Percentiles rank a stretch among this genome's conserved stretches.
These are phyloP conservation scores for Lytechinus pictus DNA, from an alignment of 35 echinoderm and acorn worm species.

Conservation along the genomic window DNA sequence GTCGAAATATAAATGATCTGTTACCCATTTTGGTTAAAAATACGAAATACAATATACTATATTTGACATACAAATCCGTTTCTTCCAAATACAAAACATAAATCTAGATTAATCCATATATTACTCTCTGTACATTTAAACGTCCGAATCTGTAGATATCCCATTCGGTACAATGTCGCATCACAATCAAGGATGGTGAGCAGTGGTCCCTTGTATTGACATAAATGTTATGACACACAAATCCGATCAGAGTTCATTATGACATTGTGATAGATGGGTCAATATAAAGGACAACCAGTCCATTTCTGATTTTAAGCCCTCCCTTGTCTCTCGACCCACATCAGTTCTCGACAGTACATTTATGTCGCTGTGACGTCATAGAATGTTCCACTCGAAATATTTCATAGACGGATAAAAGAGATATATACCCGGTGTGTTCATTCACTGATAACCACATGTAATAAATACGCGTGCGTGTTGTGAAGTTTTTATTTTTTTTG, in stretches of 20 bases:
- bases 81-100: background rate
- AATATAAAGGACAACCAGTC: background rate
- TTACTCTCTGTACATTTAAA: background rate
- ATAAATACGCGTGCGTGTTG: slow-evolving; percentile 7
- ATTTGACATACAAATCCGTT: background rate
- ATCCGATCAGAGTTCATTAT: slow-evolving; percentile 43
- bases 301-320: background rate
- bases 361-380: slow-evolving; percentile 22
- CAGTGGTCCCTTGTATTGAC: background rate
- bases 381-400: slow-evolving; percentile 25
- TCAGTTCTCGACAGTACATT: background rate
- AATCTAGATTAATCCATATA: background rate
- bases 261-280: slow-evolving; percentile 14
- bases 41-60: background rate
- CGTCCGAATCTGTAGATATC: background rate
- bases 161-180: background rate
- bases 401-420: slow-evolving; percentile 10
- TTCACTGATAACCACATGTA: slow-evolving; percentile 17
- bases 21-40: background rate
- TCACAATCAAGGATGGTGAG: background rate
- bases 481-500: background rate
- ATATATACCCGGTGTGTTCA: slow-evolving; percentile 12
- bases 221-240: slow-evolving; percentile 39
- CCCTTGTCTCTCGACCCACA: slow-evolving; percentile 38
- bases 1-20: too few relatives aligned